Conservation (phyloP, 1,140 invertebrate species). For the Conus betulinus region DNA sequence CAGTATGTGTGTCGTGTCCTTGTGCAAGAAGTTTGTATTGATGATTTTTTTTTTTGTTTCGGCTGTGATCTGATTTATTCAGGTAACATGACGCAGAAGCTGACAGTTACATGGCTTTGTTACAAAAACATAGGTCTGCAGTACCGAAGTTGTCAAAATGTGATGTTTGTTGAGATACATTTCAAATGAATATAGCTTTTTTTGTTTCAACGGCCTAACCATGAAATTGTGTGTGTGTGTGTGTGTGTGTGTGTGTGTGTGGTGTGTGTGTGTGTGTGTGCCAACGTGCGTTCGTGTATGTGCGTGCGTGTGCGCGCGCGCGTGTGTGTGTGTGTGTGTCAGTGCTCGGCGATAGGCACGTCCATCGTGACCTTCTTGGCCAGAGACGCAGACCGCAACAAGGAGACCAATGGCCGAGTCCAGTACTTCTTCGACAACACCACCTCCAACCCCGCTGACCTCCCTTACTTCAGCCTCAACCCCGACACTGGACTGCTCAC, state of each 20-base stretch:
- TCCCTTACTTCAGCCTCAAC: conserved; percentile 23
- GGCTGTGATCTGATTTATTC: background rate
- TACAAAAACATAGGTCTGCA: too few relatives aligned
- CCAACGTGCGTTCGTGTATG: background rate
- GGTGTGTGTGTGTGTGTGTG: background rate
- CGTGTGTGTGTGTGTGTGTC: background rate
- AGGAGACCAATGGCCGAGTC: conserved; percentile 43
- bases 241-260: conserved; percentile 10
- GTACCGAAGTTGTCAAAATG: too few relatives aligned
- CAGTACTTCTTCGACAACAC: conserved; percentile 32
- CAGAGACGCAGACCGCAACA: conserved; percentile 43
- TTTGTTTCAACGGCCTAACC: too few relatives aligned
- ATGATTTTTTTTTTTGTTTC: background rate
- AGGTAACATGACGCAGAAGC: too few relatives aligned
- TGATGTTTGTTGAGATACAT: too few relatives aligned
- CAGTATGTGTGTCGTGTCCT: background rate
- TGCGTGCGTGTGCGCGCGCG: background rate
- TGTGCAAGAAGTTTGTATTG: background rate
- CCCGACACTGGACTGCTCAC: conserved; percentile 21
- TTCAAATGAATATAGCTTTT: too few relatives aligned
- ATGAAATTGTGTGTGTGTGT: too few relatives aligned
- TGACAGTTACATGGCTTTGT: too few relatives aligned
- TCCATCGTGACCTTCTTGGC: conserved; percentile 34
- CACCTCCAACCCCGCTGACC: conserved; percentile 3
- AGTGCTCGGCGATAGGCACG: conserved; percentile 26